Conservation (phyloP, 2,888 invertebrate genomes). For the Anthophora plumipes region DNA sequence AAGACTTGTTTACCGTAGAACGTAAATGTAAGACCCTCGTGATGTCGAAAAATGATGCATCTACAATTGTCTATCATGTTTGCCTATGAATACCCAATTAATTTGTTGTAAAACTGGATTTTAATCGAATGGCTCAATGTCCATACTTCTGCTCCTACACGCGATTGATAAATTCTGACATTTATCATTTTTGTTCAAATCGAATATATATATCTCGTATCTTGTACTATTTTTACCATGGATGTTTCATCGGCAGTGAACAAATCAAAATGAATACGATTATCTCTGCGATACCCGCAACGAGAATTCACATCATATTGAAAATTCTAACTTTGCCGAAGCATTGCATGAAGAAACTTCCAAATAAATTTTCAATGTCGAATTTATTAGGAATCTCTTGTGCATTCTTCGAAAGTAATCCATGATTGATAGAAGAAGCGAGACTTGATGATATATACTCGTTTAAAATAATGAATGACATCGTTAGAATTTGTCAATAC, state of each 20-base stretch:
- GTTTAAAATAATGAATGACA: background rate
- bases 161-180: no score
- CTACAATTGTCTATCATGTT: no score
- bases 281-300: constrained; percentile 72
- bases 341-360: background rate
- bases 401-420: background rate
- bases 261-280: constrained; percentile 12
- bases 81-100: no score
- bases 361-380: background rate
- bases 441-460: background rate
- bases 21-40: no score
- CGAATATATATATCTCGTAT: background rate
- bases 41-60: no score
- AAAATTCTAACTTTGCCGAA: background rate
- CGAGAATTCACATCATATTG: constrained; percentile 41
- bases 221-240: background rate
- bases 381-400: background rate
- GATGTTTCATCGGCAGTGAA: background rate
- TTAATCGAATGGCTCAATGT: no score
- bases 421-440: background rate
- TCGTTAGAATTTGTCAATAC: background rate
- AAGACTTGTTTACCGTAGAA: background rate
- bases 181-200: no score
- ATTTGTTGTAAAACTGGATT: no score
- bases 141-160: no score